Evolutionary conservation across 2,797 vertebrate genomes (phyloP).

Genomic region (Periparus ater): DNA sequence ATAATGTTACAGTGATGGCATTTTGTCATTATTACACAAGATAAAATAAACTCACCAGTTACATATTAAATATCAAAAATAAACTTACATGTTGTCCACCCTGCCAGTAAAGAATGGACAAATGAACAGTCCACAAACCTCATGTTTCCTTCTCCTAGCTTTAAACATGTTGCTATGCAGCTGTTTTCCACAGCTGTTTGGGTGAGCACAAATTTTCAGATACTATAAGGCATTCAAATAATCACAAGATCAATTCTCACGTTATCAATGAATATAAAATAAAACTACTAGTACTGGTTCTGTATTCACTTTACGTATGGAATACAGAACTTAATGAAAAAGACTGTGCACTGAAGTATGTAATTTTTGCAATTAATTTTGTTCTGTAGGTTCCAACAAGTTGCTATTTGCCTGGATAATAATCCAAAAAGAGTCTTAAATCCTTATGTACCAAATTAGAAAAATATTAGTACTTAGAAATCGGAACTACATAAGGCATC

Average conservation of each 20-base stretch:
- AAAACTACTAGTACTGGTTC: background rate
- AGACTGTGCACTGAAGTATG: background rate
- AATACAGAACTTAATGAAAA: background rate
- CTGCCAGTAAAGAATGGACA: background rate
- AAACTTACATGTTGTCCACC: background rate
- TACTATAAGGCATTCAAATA: background rate
- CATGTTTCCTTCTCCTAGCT: background rate
- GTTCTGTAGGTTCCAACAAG: background rate
- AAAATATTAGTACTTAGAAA: background rate
- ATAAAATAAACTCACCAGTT: background rate
- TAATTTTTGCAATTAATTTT: background rate
- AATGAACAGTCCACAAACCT: background rate
- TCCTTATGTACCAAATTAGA: background rate
- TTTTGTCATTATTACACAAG: background rate
- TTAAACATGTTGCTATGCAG: background rate
- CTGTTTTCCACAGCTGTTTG: background rate
- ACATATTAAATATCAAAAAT: background rate
- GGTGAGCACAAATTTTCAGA: background rate
- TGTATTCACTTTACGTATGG: background rate
- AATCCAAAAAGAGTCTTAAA: background rate
- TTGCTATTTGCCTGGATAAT: background rate
- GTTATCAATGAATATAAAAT: background rate
- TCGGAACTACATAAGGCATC: background rate
- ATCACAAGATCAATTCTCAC: background rate
- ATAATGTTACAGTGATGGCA: background rate